Base-by-base conservation (phyloP, 2,113 vertebrate genomes). In the Oenanthe oenanthe region DNA sequence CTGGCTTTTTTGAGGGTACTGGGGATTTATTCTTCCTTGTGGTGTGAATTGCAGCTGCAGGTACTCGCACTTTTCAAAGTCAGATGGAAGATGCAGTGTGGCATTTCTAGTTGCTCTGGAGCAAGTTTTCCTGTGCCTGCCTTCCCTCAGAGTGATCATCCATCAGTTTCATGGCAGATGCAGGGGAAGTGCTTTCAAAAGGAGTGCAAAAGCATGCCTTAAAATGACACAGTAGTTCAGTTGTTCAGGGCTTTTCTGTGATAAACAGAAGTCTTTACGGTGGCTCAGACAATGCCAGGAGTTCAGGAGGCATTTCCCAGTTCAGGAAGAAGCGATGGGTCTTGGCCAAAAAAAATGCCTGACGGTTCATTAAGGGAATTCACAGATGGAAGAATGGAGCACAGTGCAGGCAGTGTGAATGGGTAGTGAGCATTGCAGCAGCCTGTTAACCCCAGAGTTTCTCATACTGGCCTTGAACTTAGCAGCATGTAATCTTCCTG, bases 251-350 rank as follows among this genome's bases (percentile, higher is more conserved):
- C 40, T 90, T 79, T 92, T 92, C 92, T 77, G 32, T 71, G 57
- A 67, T 77, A 51, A 86, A 38, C 24, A 50, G 78, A 67, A 83
- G 14, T 76, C 83, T 80, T 62, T 80, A 80, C 50, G 3, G 0
- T 51, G 57, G 50, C 42, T 70, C 32, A 31, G 81, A 47, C 58
- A 95, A 68, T 72, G 50, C 47, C 62, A 75, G 66, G 74, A 85
- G 89, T 87, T 91, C 58, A 85, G 54, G 38, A 88, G 72, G 62
- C 84, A 43, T 78, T 88, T 91, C 45, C 73, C 87, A 75, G 70
- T 87, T 91, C 53, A 89, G 77, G 65, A 93, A 70, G 66, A 95
- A 82, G 70, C 0, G 0, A 18, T 92, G 45, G 45, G 62, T 68
- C 74, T 82, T 70, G 60, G 71, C 88, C 82, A 90, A 77, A 94